Conservation (phyloP, 2,113 vertebrate species). For the Gambusia affinis region DNA sequence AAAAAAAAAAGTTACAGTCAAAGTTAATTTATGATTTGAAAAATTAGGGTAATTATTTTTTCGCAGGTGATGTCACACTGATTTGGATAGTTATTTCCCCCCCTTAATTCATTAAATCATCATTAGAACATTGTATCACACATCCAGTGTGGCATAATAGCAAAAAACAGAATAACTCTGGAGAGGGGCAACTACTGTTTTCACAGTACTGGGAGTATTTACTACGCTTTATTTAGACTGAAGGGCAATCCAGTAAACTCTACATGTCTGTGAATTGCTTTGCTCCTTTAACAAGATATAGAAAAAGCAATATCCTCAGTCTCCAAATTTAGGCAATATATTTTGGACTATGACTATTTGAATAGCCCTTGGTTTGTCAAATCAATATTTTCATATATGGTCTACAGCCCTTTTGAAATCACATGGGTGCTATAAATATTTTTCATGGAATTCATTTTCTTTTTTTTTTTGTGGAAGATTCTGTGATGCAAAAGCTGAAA, state of each 20-base stretch:
- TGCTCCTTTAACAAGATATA: constrained; percentile 19
- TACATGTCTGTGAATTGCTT: constrained; percentile 47
- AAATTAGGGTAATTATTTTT: too few species aligned
- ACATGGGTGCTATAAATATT: constrained; percentile 40
- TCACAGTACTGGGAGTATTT: constrained; percentile 16
- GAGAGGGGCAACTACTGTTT: background rate
- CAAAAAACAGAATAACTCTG: background rate
- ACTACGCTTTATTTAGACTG: background rate
- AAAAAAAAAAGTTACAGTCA: background rate
- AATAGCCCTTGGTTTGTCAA: constrained; percentile 59
- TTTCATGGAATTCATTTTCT: constrained; percentile 39
- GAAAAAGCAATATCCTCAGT: constrained; percentile 40
- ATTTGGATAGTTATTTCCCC: too few species aligned
- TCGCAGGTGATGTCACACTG: too few species aligned
- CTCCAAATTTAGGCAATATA: constrained; percentile 52
- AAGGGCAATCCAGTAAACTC: constrained; percentile 22
- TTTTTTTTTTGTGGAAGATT: constrained; percentile 26
- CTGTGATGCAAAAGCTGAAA: constrained; percentile 21
- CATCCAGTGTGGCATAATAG: background rate
- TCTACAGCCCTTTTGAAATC: constrained; percentile 37
- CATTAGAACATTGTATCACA: too few species aligned
- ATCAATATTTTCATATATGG: constrained; percentile 70
- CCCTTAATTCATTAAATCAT: too few species aligned
- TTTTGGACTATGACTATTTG: constrained; percentile 54
- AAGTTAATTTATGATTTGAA: background rate